Percentiles rank a stretch among this genome's conserved stretches.
These are phyloP conservation scores for Chrysopilus asiliformis DNA, from an alignment of 2,888 invertebrate genomes.

Conservation along the genomic window DNA sequence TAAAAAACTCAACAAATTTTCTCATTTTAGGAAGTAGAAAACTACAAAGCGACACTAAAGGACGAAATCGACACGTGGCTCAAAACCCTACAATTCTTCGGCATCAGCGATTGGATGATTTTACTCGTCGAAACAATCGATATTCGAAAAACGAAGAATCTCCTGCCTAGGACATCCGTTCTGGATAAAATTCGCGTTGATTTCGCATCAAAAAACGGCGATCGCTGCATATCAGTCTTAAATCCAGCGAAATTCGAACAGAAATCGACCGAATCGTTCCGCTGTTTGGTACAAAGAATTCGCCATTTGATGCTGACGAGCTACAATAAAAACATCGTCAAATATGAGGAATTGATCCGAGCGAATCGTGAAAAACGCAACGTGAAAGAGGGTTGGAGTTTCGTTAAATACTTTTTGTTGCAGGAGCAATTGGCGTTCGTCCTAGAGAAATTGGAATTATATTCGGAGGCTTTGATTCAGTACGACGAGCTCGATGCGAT, in stretches of 20 bases:
- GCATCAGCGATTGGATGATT: slow-evolving; percentile 85
- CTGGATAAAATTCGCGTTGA: slow-evolving; percentile 89
- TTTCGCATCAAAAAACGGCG: slow-evolving; percentile 80
- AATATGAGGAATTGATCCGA: slow-evolving; percentile 82
- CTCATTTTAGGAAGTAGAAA: slow-evolving; percentile 68
- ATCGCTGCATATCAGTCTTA: slow-evolving; percentile 76
- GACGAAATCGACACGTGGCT: slow-evolving; percentile 87
- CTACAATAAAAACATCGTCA: slow-evolving; percentile 71
- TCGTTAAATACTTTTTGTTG: slow-evolving; percentile 85
- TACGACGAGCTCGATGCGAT: slow-evolving; percentile 95
- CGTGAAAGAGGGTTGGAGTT: slow-evolving; percentile 85
- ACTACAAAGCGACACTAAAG: slow-evolving; percentile 72
- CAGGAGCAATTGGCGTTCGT: slow-evolving; percentile 93
- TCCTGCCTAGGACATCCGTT: slow-evolving; percentile 83
- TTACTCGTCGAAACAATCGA: slow-evolving; percentile 86
- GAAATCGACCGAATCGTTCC: slow-evolving; percentile 82
- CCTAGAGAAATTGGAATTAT: slow-evolving; percentile 83
- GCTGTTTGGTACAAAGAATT: slow-evolving; percentile 68
- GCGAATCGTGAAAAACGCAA: slow-evolving; percentile 81
- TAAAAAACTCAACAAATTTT: slow-evolving; percentile 5
- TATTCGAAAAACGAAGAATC: slow-evolving; percentile 78
- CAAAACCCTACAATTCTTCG: slow-evolving; percentile 56
- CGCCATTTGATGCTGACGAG: slow-evolving; percentile 70
- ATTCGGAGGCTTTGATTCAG: slow-evolving; percentile 89
- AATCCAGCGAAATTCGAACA: slow-evolving; percentile 85